phyloP scores from a whole-genome alignment of 2,888 invertebrate species.

The Synergus japonicus region DNA sequence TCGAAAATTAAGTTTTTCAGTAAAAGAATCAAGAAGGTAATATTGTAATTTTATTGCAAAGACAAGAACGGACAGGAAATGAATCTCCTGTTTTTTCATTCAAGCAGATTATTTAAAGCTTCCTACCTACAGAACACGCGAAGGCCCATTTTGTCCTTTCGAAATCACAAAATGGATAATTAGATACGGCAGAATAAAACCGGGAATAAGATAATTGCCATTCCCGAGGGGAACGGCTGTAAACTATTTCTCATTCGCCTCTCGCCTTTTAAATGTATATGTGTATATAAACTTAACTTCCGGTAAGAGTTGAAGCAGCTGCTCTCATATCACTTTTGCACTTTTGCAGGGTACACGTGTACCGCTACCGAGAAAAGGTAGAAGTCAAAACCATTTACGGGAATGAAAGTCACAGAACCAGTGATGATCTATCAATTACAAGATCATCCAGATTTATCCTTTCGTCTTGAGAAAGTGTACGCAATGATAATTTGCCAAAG shows the following conservation, averaged over 20 bases:
- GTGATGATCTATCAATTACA: constrained; percentile 40
- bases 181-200: constrained; percentile 28
- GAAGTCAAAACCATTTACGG: constrained; percentile 37
- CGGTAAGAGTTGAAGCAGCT: constrained; percentile 31
- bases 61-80: not conserved
- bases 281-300: constrained; percentile 27
- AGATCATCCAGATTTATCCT: not conserved
- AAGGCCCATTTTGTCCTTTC: constrained; percentile 15
- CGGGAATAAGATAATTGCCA: constrained; percentile 30
- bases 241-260: constrained; percentile 32
- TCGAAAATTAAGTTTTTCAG: constrained; percentile 52
- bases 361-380: constrained; percentile 22
- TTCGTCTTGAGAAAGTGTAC: not conserved
- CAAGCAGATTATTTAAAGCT: not conserved
- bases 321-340: not conserved
- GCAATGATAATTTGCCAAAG: not conserved
- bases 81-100: constrained; percentile 12
- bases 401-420: constrained; percentile 32
- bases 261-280: constrained; percentile 11
- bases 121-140: not conserved
- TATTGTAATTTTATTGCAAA: not conserved
- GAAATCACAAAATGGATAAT: constrained; percentile 30
- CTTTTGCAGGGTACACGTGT: constrained; percentile 25
- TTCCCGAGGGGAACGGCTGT: constrained; percentile 20
- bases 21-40: not conserved